These are phyloP conservation scores for Carpatolechia fugitivella DNA, from an alignment of 2,888 invertebrate genomes.

Conservation along the genomic window DNA sequence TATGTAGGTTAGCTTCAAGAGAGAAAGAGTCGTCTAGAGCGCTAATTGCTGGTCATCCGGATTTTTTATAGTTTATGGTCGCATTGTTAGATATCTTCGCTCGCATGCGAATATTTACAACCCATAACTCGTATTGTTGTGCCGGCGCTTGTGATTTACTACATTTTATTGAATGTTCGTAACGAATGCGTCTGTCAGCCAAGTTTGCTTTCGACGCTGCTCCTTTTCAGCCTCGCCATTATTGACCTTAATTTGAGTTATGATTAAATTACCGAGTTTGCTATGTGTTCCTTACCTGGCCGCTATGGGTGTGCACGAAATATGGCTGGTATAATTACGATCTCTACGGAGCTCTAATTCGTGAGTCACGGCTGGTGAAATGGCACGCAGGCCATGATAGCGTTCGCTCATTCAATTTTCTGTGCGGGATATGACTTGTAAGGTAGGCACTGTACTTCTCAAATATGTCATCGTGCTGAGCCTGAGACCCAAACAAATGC, in stretches of 20 bases:
- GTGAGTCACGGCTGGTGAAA: conserved; percentile 76
- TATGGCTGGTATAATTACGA: conserved; percentile 69
- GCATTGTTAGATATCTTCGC: conserved; percentile 18
- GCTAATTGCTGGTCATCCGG: conserved; percentile 1
- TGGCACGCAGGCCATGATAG: conserved; percentile 63
- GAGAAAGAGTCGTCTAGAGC: conserved; percentile 2
- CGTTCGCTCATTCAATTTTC: conserved; percentile 59
- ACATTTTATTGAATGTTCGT: conserved; percentile 8
- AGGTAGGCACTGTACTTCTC: conserved; percentile 49
- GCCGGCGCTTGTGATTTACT: conserved; percentile 16
- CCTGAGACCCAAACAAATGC: conserved; percentile 34
- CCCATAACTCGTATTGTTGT: conserved; percentile 25
- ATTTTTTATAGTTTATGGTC: conserved; percentile 1
- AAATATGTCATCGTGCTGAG: conserved; percentile 45
- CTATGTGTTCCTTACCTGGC: conserved; percentile 51
- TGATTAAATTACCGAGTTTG: conserved; percentile 56
- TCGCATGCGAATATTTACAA: conserved; percentile 30
- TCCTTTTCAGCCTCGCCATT: conserved; percentile 21
- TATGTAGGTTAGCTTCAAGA: conserved; percentile 3
- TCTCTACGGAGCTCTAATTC: conserved; percentile 72
- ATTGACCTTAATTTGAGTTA: conserved; percentile 59
- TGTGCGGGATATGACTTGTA: conserved; percentile 64
- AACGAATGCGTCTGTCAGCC: not conserved
- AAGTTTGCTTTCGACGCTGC: conserved; percentile 6
- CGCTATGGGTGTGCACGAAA: conserved; percentile 63